These are phyloP conservation scores for Oophaga pumilio DNA, from an alignment of 2,113 vertebrate genomes.

Conservation along the genomic window DNA sequence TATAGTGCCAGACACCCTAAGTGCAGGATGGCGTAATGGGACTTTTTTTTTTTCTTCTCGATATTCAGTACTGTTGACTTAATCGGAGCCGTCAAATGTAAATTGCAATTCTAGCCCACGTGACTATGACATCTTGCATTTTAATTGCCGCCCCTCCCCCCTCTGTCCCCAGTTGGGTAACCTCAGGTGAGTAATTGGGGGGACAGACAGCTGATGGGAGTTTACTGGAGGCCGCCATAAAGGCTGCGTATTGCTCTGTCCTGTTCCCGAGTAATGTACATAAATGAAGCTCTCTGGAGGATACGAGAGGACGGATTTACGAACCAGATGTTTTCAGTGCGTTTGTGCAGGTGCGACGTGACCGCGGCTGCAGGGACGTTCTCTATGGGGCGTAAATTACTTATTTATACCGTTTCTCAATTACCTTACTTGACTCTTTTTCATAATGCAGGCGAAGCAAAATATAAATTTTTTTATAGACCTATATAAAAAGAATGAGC, in stretches of 20 bases:
- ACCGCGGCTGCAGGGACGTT: slow-evolving; percentile 43
- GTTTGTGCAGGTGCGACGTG: slow-evolving; percentile 54
- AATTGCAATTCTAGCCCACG: background rate
- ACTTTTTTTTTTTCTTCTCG: background rate
- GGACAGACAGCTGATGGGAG: slow-evolving; percentile 27
- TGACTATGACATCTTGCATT: background rate
- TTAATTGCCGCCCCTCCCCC: background rate
- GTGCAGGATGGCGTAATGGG: slow-evolving; percentile 13
- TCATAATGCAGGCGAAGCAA: background rate
- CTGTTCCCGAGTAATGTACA: slow-evolving; percentile 47
- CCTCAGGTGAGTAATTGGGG: slow-evolving; percentile 39
- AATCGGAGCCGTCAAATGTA: background rate
- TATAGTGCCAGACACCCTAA: background rate
- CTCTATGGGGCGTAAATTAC: slow-evolving; percentile 29
- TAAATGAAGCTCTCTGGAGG: slow-evolving; percentile 46
- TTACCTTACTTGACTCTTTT: slow-evolving; percentile 48
- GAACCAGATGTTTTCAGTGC: slow-evolving; percentile 52
- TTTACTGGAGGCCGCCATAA: background rate
- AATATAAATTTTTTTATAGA: background rate
- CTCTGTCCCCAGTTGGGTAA: background rate
- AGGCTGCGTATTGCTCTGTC: slow-evolving; percentile 34
- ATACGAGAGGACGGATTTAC: slow-evolving; percentile 47
- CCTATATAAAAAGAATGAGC: slow-evolving; percentile 18
- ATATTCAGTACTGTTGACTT: background rate
- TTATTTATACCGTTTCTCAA: slow-evolving; percentile 39